phyloP scores from a whole-genome alignment of 2,113 vertebrate genomes.

The Mus pahari region DNA sequence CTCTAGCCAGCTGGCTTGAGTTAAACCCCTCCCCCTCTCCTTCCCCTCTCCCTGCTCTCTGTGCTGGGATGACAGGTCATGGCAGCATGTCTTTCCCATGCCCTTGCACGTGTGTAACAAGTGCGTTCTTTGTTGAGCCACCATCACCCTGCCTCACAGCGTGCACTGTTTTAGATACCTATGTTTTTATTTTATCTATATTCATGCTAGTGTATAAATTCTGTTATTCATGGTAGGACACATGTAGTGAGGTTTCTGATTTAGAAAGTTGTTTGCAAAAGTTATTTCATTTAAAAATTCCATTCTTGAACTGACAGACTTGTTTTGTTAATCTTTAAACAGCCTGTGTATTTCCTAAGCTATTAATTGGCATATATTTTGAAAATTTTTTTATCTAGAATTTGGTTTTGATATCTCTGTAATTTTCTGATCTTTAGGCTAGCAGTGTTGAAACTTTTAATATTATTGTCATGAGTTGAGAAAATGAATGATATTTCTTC shows the following conservation, averaged over 20 bases:
- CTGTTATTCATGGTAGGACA: not conserved
- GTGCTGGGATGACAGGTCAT: not conserved
- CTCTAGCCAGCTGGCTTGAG: not conserved
- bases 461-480: not conserved
- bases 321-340: conserved; percentile 28
- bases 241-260: not conserved
- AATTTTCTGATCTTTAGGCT: conserved; percentile 38
- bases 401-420: not conserved
- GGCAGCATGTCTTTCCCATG: not conserved
- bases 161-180: not conserved
- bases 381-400: conserved; percentile 12
- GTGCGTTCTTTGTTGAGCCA: not conserved
- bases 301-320: not conserved
- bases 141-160: fast-evolving
- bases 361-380: conserved; percentile 8
- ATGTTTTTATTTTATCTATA: conserved; percentile 7
- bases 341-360: conserved; percentile 22
- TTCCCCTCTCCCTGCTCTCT: no score
- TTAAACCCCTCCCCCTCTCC: not conserved
- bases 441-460: not conserved
- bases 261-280: not conserved
- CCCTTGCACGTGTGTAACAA: no score
- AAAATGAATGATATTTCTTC: conserved; percentile 9
- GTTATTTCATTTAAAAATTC: not conserved
- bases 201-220: not conserved